Evolutionary conservation across 2,888 invertebrate species (phyloP).

Genomic region (Cantharis rustica): DNA sequence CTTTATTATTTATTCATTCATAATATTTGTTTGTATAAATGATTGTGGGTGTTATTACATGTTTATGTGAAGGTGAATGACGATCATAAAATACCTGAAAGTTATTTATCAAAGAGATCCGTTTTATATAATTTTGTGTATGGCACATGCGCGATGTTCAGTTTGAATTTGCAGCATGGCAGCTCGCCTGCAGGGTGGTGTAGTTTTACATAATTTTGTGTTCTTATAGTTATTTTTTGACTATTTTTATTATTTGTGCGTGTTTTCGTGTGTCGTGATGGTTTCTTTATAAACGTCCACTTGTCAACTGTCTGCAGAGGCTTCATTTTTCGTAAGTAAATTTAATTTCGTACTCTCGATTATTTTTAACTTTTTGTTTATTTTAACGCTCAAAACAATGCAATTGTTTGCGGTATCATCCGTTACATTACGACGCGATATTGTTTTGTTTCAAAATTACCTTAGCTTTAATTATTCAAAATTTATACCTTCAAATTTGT

Average conservation of each 20-base stretch:
- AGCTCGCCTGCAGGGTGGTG: conserved; percentile 51
- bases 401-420: neutral
- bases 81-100: neutral
- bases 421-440: neutral
- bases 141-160: conserved; percentile 49
- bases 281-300: conserved; percentile 5
- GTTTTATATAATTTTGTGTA: neutral
- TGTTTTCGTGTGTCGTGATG: conserved; percentile 8
- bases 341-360: neutral
- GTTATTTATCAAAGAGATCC: neutral
- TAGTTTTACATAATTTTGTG: conserved; percentile 35
- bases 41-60: neutral
- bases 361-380: neutral
- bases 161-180: conserved; percentile 52
- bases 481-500: conserved; percentile 24
- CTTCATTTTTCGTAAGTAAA: conserved; percentile 12
- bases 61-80: neutral
- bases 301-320: conserved; percentile 4
- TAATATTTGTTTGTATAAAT: neutral
- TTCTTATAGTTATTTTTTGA: conserved; percentile 26
- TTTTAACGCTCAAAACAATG: neutral
- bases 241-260: conserved; percentile 17
- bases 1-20: neutral
- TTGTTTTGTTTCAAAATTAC: neutral
- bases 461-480: neutral